Evolutionary conservation across 2,888 invertebrate species (phyloP).

Genomic region (Cryptus armator): DNA sequence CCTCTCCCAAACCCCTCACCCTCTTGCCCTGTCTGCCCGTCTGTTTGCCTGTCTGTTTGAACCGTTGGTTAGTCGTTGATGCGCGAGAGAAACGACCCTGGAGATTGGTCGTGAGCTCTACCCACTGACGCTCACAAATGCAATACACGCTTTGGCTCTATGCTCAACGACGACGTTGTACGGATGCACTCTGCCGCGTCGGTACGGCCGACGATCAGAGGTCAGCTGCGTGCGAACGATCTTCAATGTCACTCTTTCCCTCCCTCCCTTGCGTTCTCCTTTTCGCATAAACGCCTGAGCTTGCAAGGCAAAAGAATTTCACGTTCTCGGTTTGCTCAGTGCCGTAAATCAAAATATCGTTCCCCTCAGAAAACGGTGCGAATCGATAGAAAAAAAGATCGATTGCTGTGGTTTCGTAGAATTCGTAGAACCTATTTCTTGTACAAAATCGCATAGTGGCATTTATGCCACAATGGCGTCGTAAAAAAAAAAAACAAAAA

Average conservation of each 20-base stretch:
- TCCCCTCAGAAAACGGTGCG: too few relatives aligned
- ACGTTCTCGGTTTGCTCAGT: neutral
- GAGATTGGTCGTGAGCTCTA: slow-evolving; percentile 51
- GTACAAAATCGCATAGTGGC: neutral
- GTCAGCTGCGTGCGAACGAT: slow-evolving; percentile 62
- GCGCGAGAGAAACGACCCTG: slow-evolving; percentile 51
- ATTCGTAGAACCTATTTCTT: too few relatives aligned
- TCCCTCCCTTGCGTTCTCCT: slow-evolving; percentile 2
- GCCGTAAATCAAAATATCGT: neutral
- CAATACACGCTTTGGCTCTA: slow-evolving; percentile 26
- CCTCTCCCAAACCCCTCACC: neutral
- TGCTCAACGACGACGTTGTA: slow-evolving; percentile 51
- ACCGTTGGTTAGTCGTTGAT: neutral
- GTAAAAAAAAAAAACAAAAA: neutral
- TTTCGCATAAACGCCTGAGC: slow-evolving; percentile 10
- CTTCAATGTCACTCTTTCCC: slow-evolving; percentile 63
- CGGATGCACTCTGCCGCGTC: slow-evolving; percentile 57
- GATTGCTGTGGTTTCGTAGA: too few relatives aligned
- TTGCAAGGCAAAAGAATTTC: neutral
- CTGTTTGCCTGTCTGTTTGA: neutral
- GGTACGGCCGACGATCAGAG: slow-evolving; percentile 51
- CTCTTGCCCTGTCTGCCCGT: neutral
- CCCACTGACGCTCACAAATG: slow-evolving; percentile 24
- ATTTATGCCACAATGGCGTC: neutral
- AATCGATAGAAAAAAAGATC: too few relatives aligned